These are phyloP conservation scores for Digitonthophagus gazella DNA, from an alignment of 2,888 invertebrate species.

Conservation along the genomic window DNA sequence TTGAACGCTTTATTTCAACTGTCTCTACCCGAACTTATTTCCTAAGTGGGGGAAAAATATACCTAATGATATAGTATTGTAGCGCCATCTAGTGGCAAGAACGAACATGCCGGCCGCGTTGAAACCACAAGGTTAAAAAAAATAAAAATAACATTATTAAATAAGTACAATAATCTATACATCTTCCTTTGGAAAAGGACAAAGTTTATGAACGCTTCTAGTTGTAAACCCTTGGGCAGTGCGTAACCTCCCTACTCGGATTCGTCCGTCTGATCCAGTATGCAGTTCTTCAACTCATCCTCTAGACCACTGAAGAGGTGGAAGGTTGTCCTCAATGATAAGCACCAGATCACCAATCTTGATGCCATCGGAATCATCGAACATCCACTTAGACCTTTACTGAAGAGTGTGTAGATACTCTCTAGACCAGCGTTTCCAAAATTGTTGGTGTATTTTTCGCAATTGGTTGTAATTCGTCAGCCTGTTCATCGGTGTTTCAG, in stretches of 20 bases:
- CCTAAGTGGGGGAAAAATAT: too few relatives aligned
- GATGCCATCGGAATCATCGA: neutral
- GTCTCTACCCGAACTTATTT: too few relatives aligned
- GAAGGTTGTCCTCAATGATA: slow-evolving; percentile 4
- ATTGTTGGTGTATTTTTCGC: neutral
- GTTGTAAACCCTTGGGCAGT: neutral
- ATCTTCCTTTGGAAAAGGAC: slow-evolving; percentile 5
- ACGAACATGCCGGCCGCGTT: too few relatives aligned
- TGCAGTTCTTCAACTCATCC: slow-evolving; percentile 1
- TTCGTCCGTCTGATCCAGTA: neutral
- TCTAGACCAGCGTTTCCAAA: slow-evolving; percentile 8
- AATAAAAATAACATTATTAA: too few relatives aligned
- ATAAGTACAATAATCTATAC: too few relatives aligned
- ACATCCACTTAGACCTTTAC: slow-evolving; percentile 6
- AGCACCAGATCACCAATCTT: neutral
- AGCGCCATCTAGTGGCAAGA: too few relatives aligned
- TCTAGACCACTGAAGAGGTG: slow-evolving; percentile 7
- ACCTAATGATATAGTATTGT: too few relatives aligned
- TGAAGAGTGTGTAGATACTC: slow-evolving; percentile 11
- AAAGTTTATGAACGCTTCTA: slow-evolving; percentile 1
- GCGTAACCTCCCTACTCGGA: neutral
- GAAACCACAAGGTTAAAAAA: too few relatives aligned
- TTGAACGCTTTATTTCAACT: too few relatives aligned
- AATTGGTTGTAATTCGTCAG: slow-evolving; percentile 1
- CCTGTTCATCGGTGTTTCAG: neutral